Conservation (phyloP, 2,888 invertebrate species). For the Galerucella calmariensis region DNA sequence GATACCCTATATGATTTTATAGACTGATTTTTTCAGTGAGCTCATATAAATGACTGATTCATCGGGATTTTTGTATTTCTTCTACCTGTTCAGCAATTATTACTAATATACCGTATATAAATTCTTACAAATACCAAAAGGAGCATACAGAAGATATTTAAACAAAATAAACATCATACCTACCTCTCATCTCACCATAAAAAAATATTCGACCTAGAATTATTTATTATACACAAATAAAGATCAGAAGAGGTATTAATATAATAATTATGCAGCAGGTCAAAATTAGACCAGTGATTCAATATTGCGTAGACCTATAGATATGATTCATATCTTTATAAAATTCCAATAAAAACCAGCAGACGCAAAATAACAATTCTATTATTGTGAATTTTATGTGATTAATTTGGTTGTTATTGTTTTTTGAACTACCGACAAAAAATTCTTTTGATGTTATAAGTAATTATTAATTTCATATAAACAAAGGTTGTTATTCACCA, state of each 20-base stretch:
- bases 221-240: constrained; percentile 45
- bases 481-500: background rate
- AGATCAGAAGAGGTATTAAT: constrained; percentile 6
- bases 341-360: constrained; percentile 29
- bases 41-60: too few relatives aligned
- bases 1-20: too few relatives aligned
- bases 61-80: too few relatives aligned
- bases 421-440: constrained; percentile 10
- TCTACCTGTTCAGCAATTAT: too few relatives aligned
- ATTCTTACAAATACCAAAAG: too few relatives aligned
- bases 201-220: background rate
- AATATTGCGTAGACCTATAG: constrained; percentile 28
- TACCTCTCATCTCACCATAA: background rate
- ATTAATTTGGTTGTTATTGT: constrained; percentile 15
- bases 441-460: constrained; percentile 14
- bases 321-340: constrained; percentile 28
- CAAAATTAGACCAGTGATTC: constrained; percentile 43
- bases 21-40: too few relatives aligned
- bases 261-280: constrained; percentile 9
- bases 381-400: constrained; percentile 18
- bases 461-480: background rate
- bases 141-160: background rate
- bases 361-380: constrained; percentile 20
- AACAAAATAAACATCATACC: background rate
- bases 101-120: too few relatives aligned